phyloP scores from a whole-genome alignment of 2,113 vertebrate genomes.

The Triplophysa siluroides region DNA sequence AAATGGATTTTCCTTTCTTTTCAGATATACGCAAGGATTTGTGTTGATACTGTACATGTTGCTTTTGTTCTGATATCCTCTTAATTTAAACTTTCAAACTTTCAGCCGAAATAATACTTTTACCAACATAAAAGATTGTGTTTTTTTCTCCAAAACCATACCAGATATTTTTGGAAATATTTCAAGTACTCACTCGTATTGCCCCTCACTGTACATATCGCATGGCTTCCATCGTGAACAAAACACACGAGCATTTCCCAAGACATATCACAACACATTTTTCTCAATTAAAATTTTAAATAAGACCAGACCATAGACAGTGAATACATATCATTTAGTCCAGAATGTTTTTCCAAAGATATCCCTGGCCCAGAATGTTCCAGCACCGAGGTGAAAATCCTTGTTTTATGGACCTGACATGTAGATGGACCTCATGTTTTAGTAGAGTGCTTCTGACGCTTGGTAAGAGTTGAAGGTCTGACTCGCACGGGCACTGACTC shows the following conservation, averaged over 20 bases:
- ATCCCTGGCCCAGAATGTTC: slow-evolving; percentile 44
- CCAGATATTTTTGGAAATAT: slow-evolving; percentile 31
- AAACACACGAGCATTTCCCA: slow-evolving; percentile 13
- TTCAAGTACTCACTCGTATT: slow-evolving; percentile 46
- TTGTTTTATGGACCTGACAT: slow-evolving; percentile 44
- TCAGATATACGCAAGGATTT: neutral
- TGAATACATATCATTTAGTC: slow-evolving; percentile 9
- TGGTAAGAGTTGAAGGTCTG: slow-evolving; percentile 65
- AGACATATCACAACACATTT: slow-evolving; percentile 19
- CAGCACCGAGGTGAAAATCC: slow-evolving; percentile 53
- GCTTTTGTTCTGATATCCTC: slow-evolving; percentile 1
- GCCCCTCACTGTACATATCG: slow-evolving; percentile 22
- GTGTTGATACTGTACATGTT: neutral
- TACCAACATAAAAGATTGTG: neutral
- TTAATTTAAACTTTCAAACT: slow-evolving; percentile 3
- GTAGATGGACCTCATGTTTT: slow-evolving; percentile 56
- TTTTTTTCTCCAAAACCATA: slow-evolving; percentile 1
- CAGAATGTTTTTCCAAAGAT: slow-evolving; percentile 22
- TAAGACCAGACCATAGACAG: slow-evolving; percentile 2
- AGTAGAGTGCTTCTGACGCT: slow-evolving; percentile 61
- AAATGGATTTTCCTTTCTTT: neutral
- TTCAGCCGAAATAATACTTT: slow-evolving; percentile 13
- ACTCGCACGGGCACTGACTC: slow-evolving; percentile 73
- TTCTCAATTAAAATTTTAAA: neutral
- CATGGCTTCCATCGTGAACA: slow-evolving; percentile 20